Evolutionary conservation across 1,140 invertebrate species (phyloP).

Genomic region (Drosophila nigrodunni): DNA sequence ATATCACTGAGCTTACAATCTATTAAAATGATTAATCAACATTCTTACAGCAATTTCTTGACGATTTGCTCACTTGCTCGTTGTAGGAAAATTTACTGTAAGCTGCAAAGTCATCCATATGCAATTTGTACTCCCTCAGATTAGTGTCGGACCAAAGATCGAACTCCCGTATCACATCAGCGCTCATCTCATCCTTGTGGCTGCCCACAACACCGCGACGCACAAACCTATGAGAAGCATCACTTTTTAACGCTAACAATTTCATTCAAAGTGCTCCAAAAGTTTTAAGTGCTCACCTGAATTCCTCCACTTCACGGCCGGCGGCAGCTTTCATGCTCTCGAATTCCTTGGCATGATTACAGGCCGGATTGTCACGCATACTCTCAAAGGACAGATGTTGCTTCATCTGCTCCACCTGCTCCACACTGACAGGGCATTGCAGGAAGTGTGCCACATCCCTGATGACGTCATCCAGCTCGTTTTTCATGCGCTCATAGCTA

Average conservation of each 20-base stretch:
- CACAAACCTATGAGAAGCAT: conserved; percentile 85
- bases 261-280: background rate
- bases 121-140: conserved; percentile 73
- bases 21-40: conserved; percentile 47
- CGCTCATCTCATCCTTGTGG: conserved; percentile 88
- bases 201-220: conserved; percentile 88
- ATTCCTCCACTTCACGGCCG: conserved; percentile 74
- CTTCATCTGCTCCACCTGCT: conserved; percentile 85
- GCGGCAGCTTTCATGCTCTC: conserved; percentile 81
- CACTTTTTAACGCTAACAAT: conserved; percentile 39
- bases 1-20: conserved; percentile 67
- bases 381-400: conserved; percentile 88
- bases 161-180: conserved; percentile 86
- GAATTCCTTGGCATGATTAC: conserved; percentile 84
- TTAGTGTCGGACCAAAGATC: conserved; percentile 87
- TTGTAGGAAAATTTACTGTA: conserved; percentile 58
- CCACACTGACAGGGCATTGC: conserved; percentile 85
- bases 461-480: conserved; percentile 87
- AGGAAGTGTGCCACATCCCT: conserved; percentile 87
- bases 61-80: background rate
- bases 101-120: conserved; percentile 71
- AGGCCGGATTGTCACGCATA: conserved; percentile 90
- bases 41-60: conserved; percentile 21
- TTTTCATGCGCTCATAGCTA: conserved; percentile 89
- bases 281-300: conserved; percentile 56